A percentile compares a stretch with the other conserved stretches of the same genome.
phyloP scores from a whole-genome alignment of 2,113 vertebrate species.

The Megaptera novaeangliae region DNA sequence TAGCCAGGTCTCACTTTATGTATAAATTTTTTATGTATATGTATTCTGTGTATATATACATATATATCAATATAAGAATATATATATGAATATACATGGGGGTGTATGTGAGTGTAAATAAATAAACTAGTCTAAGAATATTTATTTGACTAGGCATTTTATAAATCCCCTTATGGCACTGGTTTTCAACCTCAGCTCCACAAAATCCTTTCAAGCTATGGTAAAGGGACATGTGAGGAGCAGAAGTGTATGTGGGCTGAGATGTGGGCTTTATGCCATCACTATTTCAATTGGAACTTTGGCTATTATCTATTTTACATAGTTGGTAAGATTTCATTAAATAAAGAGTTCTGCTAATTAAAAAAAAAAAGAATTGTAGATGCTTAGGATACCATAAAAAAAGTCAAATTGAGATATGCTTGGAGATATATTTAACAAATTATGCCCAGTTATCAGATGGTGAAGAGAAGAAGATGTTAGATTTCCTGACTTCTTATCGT shows the following conservation, averaged over 20 bases:
- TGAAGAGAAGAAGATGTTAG: neutral
- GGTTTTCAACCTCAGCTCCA: neutral
- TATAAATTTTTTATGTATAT: neutral
- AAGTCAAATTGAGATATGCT: neutral
- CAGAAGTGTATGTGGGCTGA: neutral
- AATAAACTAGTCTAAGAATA: neutral
- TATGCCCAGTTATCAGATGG: neutral
- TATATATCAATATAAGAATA: neutral
- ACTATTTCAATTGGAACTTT: neutral
- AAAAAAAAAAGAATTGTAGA: neutral
- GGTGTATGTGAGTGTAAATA: neutral
- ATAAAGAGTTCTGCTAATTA: neutral
- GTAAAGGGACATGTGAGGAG: neutral
- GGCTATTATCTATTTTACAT: neutral
- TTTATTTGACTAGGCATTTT: neutral
- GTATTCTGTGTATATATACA: neutral
- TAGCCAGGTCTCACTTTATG: neutral
- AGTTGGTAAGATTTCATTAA: neutral
- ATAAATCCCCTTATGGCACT: neutral
- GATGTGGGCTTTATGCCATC: neutral
- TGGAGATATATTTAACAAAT: neutral
- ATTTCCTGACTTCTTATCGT: neutral
- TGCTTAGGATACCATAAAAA: neutral
- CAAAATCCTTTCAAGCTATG: neutral
- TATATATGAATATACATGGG: neutral